Evolutionary conservation across 1,140 invertebrate species (phyloP).

Genomic region (Pseudoatta argentina): DNA sequence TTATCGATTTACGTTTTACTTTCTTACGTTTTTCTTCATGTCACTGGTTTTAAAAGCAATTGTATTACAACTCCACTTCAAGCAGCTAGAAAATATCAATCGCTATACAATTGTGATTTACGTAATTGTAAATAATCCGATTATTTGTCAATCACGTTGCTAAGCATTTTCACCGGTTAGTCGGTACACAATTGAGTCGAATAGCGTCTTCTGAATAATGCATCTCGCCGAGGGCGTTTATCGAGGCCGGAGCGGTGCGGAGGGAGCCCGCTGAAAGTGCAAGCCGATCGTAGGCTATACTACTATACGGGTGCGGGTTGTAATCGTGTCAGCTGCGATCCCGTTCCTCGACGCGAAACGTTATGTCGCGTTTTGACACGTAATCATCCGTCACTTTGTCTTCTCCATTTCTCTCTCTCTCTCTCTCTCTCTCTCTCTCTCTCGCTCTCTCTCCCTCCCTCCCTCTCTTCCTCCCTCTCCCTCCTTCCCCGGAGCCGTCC

Average conservation of each 20-base stretch:
- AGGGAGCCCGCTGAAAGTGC: constrained; percentile 34
- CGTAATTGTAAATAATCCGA: constrained; percentile 4
- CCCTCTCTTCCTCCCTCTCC: no score
- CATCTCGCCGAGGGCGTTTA: constrained; percentile 41
- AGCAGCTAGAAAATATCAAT: neutral
- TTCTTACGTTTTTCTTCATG: no score
- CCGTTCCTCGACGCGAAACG: constrained; percentile 25
- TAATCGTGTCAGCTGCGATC: constrained; percentile 44
- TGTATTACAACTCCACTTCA: neutral
- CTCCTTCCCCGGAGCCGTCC: neutral
- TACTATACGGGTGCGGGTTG: constrained; percentile 24
- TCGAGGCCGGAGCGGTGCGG: neutral
- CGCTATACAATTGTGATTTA: neutral
- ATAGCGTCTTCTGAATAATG: constrained; percentile 49
- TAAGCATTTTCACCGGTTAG: neutral
- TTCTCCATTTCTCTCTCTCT: constrained; percentile 7
- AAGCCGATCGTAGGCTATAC: constrained; percentile 3
- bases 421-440: no score
- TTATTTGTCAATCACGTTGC: neutral
- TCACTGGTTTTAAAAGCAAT: neutral
- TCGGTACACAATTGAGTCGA: constrained; percentile 15
- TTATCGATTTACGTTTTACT: no score
- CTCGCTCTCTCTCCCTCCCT: neutral
- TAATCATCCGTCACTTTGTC: constrained; percentile 63
- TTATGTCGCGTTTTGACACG: constrained; percentile 55